Evolutionary conservation across 2,888 invertebrate genomes (phyloP).

Genomic region (Panzeria rudis): DNA sequence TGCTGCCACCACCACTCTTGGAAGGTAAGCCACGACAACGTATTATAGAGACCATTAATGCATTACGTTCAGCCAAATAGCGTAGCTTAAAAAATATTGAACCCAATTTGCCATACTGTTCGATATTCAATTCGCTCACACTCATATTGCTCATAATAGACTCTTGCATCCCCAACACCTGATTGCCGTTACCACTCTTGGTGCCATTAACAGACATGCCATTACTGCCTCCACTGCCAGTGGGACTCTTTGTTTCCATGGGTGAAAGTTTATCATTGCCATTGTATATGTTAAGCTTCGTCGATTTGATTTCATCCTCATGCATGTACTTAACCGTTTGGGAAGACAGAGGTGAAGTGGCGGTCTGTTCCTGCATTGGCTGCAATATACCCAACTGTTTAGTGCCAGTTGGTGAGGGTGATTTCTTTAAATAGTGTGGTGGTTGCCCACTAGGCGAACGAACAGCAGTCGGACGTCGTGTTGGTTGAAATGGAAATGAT

Average conservation of each 20-base stretch:
- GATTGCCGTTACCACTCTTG: constrained; percentile 67
- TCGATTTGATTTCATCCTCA: constrained; percentile 80
- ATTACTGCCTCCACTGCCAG: constrained; percentile 69
- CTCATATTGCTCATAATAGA: constrained; percentile 53
- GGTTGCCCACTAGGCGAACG: constrained; percentile 93
- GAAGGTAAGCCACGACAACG: constrained; percentile 94
- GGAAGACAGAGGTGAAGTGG: constrained; percentile 80
- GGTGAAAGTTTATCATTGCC: constrained; percentile 76
- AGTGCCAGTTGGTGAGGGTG: constrained; percentile 92
- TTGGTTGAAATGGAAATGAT: constrained; percentile 83
- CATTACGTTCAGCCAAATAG: constrained; percentile 95
- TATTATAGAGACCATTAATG: constrained; percentile 95
- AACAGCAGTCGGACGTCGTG: constrained; percentile 86
- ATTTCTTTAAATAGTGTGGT: constrained; percentile 94
- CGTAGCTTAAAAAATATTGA: constrained; percentile 95
- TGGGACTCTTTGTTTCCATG: constrained; percentile 76
- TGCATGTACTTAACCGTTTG: constrained; percentile 81
- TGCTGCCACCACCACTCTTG: constrained; percentile 82
- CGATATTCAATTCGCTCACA: constrained; percentile 73
- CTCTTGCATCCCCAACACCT: constrained; percentile 57
- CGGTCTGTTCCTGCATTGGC: constrained; percentile 80
- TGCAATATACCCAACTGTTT: constrained; percentile 81
- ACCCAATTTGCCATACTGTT: constrained; percentile 89
- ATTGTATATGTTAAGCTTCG: constrained; percentile 76
- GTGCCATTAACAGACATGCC: constrained; percentile 71